Evolutionary conservation across 2,113 vertebrate species (phyloP), one percentile per base, ranked within the genome.

Genomic region (Xiphophorus hellerii): DNA sequence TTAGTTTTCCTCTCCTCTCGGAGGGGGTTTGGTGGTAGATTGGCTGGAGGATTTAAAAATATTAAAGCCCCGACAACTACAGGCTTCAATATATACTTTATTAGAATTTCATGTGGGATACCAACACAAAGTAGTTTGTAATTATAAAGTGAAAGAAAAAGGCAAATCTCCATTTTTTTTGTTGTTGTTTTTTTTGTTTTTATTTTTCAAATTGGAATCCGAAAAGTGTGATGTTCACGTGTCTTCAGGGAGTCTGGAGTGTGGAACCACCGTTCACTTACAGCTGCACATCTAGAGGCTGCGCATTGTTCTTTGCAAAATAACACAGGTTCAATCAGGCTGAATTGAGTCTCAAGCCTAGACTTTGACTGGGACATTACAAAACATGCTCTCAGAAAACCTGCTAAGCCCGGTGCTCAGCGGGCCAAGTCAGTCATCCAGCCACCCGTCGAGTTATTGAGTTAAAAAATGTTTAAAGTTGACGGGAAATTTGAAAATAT

Each of bases 1-100:
- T 86, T n/a, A 76, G 64, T 78, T 88, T 84, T 84, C 58, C 79
- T 79, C 62, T 81, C 80, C 85, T 2, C 0, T 11, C 39, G 25
- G 73, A 30, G 30, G 81, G 80, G 72, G 76, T 75, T 81, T 29
- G 42, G 28, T 64, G 42, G 62, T 76, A 30, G 31, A 74, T 75
- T 88, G 65, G 60, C 48, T 31, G 4, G 48, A 51, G 54, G 42
- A 81, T 84, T 88, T 84, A 66, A 58, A 58, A n/a, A 58, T 58
- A 58, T 58, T 25, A 58, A 58, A n/a, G 51, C 51, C 25, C 10
- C 51, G 2, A 9, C 25, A 58, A 58, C 22, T 58, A 25, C 20
- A 25, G 17, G 20, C 15, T 54, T 54, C 48, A 54, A 54, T 20
- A 7, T 20, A 20, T 54, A 25, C 22, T 58, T 58, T 3, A 25